Conservation (phyloP, 2,113 vertebrate species). For the Solea senegalensis region DNA sequence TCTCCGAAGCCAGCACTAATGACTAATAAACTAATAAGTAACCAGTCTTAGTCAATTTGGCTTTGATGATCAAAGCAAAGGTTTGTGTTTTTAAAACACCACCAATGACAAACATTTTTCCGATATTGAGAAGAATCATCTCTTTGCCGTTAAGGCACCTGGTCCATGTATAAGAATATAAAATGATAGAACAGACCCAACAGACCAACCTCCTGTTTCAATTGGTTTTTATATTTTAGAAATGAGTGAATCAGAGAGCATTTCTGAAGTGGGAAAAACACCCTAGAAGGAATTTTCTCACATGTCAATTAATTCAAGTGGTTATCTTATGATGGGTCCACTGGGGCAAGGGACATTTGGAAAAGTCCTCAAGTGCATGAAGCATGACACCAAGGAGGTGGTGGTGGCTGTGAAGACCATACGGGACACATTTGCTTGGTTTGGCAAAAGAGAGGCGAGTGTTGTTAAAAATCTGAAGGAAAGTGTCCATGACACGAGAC, state of each 20-base stretch:
- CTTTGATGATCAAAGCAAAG: too few species aligned
- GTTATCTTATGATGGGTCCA: not conserved
- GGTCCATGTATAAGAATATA: too few species aligned
- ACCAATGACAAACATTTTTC: too few species aligned
- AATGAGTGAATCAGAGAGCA: not conserved
- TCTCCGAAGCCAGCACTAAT: too few species aligned
- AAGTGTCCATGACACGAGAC: not conserved
- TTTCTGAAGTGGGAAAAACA: not conserved
- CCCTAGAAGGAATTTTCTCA: not conserved
- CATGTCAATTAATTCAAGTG: not conserved
- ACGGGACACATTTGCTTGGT: not conserved
- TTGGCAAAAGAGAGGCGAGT: not conserved
- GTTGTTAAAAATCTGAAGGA: not conserved
- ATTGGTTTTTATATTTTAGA: too few species aligned
- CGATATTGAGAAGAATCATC: too few species aligned
- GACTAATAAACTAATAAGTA: too few species aligned
- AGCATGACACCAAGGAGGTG: not conserved
- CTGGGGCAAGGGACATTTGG: not conserved
- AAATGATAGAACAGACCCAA: too few species aligned
- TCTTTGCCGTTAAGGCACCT: too few species aligned
- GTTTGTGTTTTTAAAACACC: too few species aligned
- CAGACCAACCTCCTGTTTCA: too few species aligned
- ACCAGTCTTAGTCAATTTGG: too few species aligned
- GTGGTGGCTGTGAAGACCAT: not conserved
- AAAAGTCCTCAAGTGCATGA: not conserved